A percentile compares a stretch with the other conserved stretches of the same genome.
Evolutionary conservation across 1,140 invertebrate genomes (phyloP).

Genomic region (Cephus cinctus): DNA sequence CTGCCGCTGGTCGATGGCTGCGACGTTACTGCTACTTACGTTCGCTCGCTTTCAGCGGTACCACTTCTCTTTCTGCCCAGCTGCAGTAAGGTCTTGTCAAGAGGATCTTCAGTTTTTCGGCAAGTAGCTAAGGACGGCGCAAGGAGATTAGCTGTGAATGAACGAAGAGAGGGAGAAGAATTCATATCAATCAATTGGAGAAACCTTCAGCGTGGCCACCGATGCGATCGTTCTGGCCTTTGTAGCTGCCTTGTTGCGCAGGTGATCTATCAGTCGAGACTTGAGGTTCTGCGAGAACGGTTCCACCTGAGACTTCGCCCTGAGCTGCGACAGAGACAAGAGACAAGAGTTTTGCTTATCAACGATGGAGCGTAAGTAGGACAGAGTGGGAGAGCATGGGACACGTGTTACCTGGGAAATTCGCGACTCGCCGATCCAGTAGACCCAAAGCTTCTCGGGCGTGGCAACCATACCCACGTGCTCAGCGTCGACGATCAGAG

Average conservation of each 20-base stretch:
- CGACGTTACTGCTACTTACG: slow-evolving; percentile 22
- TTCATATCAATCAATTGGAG: neutral
- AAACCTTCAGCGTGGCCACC: slow-evolving; percentile 2
- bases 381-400: no score
- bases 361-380: no score
- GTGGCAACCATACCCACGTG: slow-evolving; percentile 33
- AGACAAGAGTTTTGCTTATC: no score
- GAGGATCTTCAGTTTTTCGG: slow-evolving; percentile 16
- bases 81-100: slow-evolving; percentile 34
- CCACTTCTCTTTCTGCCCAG: slow-evolving; percentile 37
- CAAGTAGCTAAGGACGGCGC: slow-evolving; percentile 35
- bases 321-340: slow-evolving; percentile 23
- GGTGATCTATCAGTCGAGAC: slow-evolving; percentile 16
- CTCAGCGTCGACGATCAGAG: slow-evolving; percentile 17
- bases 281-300: slow-evolving; percentile 25
- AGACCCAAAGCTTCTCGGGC: slow-evolving; percentile 35
- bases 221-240: neutral
- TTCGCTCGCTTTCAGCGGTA: slow-evolving; percentile 13
- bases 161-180: slow-evolving; percentile 11
- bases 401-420: slow-evolving; percentile 1
- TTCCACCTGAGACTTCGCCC: slow-evolving; percentile 27
- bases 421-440: slow-evolving; percentile 35
- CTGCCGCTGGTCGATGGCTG: neutral
- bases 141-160: no score
- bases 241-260: slow-evolving; percentile 3